Conservation (phyloP, 2,113 vertebrate species). For the Erythrolamprus reginae region DNA sequence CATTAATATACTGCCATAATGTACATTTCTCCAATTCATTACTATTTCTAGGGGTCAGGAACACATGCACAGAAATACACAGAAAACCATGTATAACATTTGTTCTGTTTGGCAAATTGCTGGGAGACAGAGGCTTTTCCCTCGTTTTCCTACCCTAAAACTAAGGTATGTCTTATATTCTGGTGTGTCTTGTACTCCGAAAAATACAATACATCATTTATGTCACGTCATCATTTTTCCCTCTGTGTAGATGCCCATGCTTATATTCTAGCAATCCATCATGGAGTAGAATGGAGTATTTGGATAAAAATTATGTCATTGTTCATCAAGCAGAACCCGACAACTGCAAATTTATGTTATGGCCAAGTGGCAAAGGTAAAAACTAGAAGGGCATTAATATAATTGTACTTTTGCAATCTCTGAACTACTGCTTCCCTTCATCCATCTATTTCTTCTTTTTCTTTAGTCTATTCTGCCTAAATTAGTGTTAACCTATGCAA, state of each 20-base stretch:
- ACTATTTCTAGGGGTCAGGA: too few relatives aligned
- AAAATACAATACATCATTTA: too few relatives aligned
- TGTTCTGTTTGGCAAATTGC: too few relatives aligned
- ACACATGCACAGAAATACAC: too few relatives aligned
- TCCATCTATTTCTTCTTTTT: background rate
- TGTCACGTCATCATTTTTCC: background rate
- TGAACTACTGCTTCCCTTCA: background rate
- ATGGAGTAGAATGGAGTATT: constrained; percentile 49
- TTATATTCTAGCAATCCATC: constrained; percentile 43
- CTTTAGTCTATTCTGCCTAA: background rate
- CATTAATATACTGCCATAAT: too few relatives aligned
- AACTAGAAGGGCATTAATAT: background rate
- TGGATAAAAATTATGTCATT: constrained; percentile 50
- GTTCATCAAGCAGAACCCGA: constrained; percentile 38
- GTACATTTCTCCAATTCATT: too few relatives aligned
- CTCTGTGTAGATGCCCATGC: background rate
- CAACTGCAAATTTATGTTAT: constrained; percentile 33
- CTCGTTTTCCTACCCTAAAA: too few relatives aligned
- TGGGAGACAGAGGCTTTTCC: too few relatives aligned
- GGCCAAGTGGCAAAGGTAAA: background rate
- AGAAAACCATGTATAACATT: too few relatives aligned
- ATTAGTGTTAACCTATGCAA: background rate
- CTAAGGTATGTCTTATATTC: too few relatives aligned
- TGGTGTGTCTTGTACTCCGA: too few relatives aligned
- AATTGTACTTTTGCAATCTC: background rate